Evolutionary conservation across 2,797 vertebrate species (phyloP).

Genomic region (Phalloptychus januarius): DNA sequence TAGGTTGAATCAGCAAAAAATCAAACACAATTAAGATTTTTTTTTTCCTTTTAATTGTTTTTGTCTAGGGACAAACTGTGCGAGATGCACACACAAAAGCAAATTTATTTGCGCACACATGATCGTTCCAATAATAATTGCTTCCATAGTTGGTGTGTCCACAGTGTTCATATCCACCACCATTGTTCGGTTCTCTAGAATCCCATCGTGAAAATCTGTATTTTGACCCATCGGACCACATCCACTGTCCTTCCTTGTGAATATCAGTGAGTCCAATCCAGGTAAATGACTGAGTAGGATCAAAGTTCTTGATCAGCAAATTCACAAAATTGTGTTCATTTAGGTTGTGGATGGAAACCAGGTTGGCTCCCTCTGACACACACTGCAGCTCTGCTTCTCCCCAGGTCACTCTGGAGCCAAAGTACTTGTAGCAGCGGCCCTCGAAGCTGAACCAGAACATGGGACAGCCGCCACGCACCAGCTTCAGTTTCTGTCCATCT

Average conservation of each 20-base stretch:
- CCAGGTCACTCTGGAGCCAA: background rate
- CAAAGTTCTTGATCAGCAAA: conserved; percentile 4
- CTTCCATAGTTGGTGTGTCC: rapidly evolving
- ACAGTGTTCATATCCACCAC: background rate
- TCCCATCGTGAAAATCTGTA: rapidly evolving
- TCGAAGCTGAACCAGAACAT: conserved; percentile 19
- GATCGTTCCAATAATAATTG: background rate
- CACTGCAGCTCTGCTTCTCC: conserved; percentile 40
- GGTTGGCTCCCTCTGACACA: conserved; percentile 27
- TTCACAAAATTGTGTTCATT: conserved; percentile 15
- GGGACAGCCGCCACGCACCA: background rate
- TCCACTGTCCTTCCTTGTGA: conserved; percentile 17
- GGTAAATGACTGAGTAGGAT: background rate
- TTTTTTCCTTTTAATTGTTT: background rate
- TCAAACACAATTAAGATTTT: background rate
- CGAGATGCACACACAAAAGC: conserved; percentile 3
- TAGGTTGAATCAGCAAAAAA: background rate
- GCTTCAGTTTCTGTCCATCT: background rate
- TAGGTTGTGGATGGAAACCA: conserved; percentile 43
- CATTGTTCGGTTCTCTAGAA: rapidly evolving
- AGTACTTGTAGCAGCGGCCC: conserved; percentile 36
- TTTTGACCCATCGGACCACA: conserved; percentile 38
- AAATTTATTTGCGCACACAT: rapidly evolving
- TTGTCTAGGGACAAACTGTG: background rate
- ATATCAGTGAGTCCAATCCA: conserved; percentile 24